Evolutionary conservation across 2,113 vertebrate species (phyloP), one percentile per base, ranked within the genome.

Genomic region (Chlamydotis undulata): DNA sequence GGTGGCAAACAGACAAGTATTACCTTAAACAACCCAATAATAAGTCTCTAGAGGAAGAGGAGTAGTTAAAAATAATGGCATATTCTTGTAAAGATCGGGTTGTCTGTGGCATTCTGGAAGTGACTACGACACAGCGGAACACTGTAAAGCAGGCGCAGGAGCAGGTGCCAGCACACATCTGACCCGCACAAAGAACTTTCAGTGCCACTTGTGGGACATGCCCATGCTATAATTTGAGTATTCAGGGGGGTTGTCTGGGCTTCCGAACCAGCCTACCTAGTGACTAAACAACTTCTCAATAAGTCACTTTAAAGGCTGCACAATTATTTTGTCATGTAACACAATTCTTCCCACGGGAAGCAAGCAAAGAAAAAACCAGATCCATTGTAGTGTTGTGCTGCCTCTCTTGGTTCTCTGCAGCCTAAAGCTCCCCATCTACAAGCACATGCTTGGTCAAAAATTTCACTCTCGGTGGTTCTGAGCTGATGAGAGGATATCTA

Each of bases 381-480:
- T 3, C 12, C n/a, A 6, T 12, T 16, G 5, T 0, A 49, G 60
- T 1, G 13, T 4, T 22, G n/a, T 19, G 47, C 6, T 23, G 35
- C 12, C 19, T 39, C 29, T 47, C 39, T 24, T 24, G 4, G 56
- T 25, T 17, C 74, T 76, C 68, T 43, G 45, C 29, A 60, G 50
- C 24, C 35, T 47, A 29, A 35, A 47, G 63, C 14, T 43, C 37
- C 49, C 43, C 10, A 41, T 9, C 33, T 5, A 12, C 4, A 39
- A 63, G 25, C 5, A 45, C 4, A 3, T 6, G 11, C 23, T 49
- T 15, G 14, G 18, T 25, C 10, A 50, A 53, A 47, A 45, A 31
- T 1, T 2, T 53, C 61, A 26, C 28, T 25, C 21, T 37, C 39
- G 15, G 47, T 11, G 22, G 47, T 83, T 56, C 65, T 2, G 37